Conservation (phyloP, 2,113 vertebrate genomes). For the Mionectes macconnelli region DNA sequence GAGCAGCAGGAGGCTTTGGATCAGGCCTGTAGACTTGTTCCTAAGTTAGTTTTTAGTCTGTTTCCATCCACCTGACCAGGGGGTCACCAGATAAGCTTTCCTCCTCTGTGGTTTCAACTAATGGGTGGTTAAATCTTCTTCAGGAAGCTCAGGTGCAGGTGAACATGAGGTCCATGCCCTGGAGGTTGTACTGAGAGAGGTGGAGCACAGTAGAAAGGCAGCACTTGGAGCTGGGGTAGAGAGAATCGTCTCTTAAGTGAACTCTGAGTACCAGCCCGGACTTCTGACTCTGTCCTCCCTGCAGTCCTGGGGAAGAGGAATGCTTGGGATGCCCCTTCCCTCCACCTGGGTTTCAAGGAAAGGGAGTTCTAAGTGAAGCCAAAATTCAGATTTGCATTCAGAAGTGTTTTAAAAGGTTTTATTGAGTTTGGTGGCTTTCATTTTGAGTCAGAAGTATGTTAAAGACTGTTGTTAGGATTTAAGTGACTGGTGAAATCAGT, state of each 20-base stretch:
- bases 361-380: background rate
- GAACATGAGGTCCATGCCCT: background rate
- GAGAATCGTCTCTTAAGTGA: background rate
- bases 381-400: background rate
- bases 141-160: background rate
- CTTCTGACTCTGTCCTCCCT: background rate
- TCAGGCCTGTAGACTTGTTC: background rate
- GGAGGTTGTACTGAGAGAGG: background rate
- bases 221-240: background rate
- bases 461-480: background rate
- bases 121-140: background rate
- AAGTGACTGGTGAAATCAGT: background rate
- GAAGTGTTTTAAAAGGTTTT: background rate
- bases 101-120: background rate
- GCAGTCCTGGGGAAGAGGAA: accelerated
- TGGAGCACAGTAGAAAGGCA: background rate
- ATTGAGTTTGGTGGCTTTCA: background rate
- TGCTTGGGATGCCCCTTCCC: background rate
- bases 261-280: background rate
- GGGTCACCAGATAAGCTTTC: background rate
- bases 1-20: background rate
- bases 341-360: background rate
- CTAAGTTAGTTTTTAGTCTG: background rate
- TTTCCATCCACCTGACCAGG: background rate
- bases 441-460: background rate